A percentile compares a stretch with the other conserved stretches of the same genome.
phyloP scores from a whole-genome alignment of 2,888 invertebrate genomes.

The Pemphredon lugubris region DNA sequence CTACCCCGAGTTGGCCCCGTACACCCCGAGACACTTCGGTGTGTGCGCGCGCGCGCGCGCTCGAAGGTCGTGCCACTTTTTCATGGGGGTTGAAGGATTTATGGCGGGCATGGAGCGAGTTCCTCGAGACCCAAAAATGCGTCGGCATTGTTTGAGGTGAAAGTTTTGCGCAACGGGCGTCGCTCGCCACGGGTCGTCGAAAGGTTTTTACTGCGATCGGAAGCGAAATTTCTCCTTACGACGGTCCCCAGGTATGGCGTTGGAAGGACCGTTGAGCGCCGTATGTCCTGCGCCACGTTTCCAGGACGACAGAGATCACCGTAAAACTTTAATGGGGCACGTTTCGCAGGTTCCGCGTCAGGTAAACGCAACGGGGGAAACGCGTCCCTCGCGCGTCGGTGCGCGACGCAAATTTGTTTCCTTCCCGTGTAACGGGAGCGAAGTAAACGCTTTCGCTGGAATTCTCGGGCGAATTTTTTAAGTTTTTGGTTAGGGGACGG shows the following conservation, averaged over 20 bases:
- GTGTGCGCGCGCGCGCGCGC: slow-evolving; percentile 4
- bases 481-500: no score
- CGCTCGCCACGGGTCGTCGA: slow-evolving; percentile 55
- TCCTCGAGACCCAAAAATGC: slow-evolving; percentile 53
- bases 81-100: slow-evolving; percentile 59
- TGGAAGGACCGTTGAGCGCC: neutral
- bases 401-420: no score
- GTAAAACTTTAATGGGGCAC: slow-evolving; percentile 50
- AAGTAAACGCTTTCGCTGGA: no score
- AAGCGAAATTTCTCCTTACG: slow-evolving; percentile 49
- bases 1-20: no score
- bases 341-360: slow-evolving; percentile 20
- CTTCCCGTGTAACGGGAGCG: no score
- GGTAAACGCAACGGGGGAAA: slow-evolving; percentile 35
- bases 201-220: slow-evolving; percentile 43
- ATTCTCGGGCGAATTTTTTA: no score
- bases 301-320: slow-evolving; percentile 2
- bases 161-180: slow-evolving; percentile 79
- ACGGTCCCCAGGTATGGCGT: slow-evolving; percentile 20
- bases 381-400: neutral
- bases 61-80: slow-evolving; percentile 46
- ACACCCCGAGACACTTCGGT: no score
- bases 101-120: slow-evolving; percentile 35
- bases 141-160: slow-evolving; percentile 76
- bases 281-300: slow-evolving; percentile 27